A percentile compares a stretch with the other conserved stretches of the same genome.
These are phyloP conservation scores for Otolemur crassicaudatus DNA, from an alignment of 2,797 vertebrate genomes.

Conservation along the genomic window DNA sequence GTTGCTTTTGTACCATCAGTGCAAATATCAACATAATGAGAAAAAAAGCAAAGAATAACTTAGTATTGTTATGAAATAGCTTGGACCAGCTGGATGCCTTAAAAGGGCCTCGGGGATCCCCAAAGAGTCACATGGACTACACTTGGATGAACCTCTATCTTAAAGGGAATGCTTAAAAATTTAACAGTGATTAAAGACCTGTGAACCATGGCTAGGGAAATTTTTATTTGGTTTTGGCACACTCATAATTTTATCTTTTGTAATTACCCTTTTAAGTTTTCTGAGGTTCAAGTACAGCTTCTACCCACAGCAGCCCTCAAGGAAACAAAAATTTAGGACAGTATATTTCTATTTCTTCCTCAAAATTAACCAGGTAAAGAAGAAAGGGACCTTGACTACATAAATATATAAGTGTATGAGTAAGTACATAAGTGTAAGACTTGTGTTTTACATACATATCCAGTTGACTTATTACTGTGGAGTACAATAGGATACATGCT, in stretches of 20 bases:
- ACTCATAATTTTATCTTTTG: constrained; percentile 13
- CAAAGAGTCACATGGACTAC: background rate
- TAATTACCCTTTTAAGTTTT: background rate
- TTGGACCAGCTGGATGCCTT: background rate
- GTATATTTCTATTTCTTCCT: constrained; percentile 34
- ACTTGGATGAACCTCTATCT: constrained; percentile 14
- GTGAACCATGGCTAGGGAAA: background rate
- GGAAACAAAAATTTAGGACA: constrained; percentile 11
- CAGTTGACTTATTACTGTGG: background rate
- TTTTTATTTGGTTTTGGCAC: constrained; percentile 46
- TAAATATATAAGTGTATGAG: background rate
- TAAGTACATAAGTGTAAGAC: background rate
- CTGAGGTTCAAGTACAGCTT: background rate
- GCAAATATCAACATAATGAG: background rate
- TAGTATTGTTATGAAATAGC: background rate
- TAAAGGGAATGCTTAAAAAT: constrained; percentile 47
- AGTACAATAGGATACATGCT: background rate
- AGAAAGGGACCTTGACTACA: background rate
- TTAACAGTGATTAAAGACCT: background rate
- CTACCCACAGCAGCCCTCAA: background rate
- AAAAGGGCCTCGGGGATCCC: background rate
- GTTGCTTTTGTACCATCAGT: background rate
- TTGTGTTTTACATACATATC: constrained; percentile 7
- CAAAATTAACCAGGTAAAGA: constrained; percentile 3
- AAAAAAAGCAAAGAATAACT: constrained; percentile 24